A percentile compares a stretch with the other conserved stretches of the same genome.
phyloP scores from a whole-genome alignment of 2,113 vertebrate genomes.

The Chinchilla lanigera region DNA sequence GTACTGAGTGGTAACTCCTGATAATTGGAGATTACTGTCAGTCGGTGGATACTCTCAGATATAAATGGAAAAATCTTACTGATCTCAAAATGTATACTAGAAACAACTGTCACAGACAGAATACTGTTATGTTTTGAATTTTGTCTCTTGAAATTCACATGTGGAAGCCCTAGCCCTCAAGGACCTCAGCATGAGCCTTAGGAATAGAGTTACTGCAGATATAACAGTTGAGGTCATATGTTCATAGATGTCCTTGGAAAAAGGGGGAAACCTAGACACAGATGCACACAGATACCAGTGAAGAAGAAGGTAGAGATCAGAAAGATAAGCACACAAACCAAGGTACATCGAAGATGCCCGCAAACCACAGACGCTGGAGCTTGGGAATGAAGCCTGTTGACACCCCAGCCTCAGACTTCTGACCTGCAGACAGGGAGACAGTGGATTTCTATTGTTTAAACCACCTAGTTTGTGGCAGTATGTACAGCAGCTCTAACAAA shows the following conservation, averaged over 20 bases:
- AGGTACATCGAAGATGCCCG: not conserved
- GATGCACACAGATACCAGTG: not conserved
- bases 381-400: not conserved
- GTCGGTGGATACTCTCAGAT: not conserved
- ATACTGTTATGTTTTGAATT: not conserved
- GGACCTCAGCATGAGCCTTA: not conserved
- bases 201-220: not conserved
- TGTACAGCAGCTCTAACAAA: not conserved
- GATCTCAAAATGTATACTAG: not conserved
- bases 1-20: not conserved
- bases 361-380: not conserved
- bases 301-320: not conserved
- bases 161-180: not conserved
- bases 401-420: not conserved
- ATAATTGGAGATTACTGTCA: not conserved
- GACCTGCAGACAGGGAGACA: not conserved
- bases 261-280: not conserved
- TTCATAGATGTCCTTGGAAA: not conserved
- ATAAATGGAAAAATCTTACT: not conserved
- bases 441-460: not conserved
- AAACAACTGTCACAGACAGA: not conserved
- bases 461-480: no score
- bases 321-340: accelerated
- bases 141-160: not conserved
- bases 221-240: not conserved